Conservation (phyloP, 1,140 invertebrate genomes). For the Camponotus floridanus region DNA sequence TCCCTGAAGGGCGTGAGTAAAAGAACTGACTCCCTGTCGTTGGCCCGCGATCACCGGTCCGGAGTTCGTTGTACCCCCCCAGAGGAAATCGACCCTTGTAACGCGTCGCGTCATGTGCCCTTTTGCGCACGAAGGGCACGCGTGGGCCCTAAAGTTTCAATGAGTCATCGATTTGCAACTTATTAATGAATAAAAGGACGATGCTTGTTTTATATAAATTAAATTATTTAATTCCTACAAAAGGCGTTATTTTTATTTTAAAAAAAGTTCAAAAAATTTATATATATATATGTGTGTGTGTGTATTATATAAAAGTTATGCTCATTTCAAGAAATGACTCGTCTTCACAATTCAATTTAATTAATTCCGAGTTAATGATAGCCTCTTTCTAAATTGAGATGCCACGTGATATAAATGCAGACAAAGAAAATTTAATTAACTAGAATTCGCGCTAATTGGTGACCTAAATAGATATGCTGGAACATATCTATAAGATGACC, state of each 20-base stretch:
- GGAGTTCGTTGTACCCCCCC: slow-evolving; percentile 46
- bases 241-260: too few relatives aligned
- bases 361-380: slow-evolving; percentile 52
- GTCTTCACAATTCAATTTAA: slow-evolving; percentile 15
- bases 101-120: not conserved
- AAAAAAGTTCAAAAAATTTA: not conserved
- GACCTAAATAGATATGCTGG: slow-evolving; percentile 26
- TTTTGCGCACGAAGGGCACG: not conserved
- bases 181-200: not conserved
- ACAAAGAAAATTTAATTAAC: slow-evolving; percentile 61
- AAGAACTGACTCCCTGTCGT: slow-evolving; percentile 18
- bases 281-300: too few relatives aligned
- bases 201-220: not conserved
- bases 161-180: not conserved
- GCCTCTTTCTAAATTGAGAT: slow-evolving; percentile 39
- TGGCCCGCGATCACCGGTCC: slow-evolving; percentile 31
- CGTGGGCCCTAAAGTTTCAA: not conserved
- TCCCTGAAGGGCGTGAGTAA: slow-evolving; percentile 76
- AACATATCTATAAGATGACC: not conserved
- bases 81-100: not conserved
- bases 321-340: not conserved
- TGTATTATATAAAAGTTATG: not conserved
- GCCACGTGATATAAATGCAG: slow-evolving; percentile 26
- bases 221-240: not conserved
- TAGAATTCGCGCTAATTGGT: slow-evolving; percentile 49